Evolutionary conservation across 2,888 invertebrate genomes (phyloP), one percentile per base, ranked within the genome.

Genomic region (Diarsia dahlii): DNA sequence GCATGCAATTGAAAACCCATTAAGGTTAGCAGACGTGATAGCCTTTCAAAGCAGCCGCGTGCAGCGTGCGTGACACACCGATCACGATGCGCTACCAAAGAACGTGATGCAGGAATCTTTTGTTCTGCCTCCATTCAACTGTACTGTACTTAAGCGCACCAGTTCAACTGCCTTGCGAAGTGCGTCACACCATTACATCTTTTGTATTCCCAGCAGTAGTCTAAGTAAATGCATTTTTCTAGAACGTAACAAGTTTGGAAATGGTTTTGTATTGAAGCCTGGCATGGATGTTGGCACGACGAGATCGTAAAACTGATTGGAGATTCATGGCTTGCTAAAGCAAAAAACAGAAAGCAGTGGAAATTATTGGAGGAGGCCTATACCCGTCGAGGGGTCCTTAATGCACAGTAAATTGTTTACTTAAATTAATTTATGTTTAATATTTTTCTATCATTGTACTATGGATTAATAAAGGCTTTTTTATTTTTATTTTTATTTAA

Each of bases 1-100:
- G 80, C 71, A 71, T 82, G 72, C 67, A 85, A 85, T 86, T 83
- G 73, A 78, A 84, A 85, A 80, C 58, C 72, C 79, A 87, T 87
- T 81, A 81, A 67, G 64, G 75, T 75, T 71, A 81, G 73, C 81
- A 77, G 50, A 78, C 78, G 85, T 85, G 75, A 78, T 69, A 69
- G 78, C 69, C 3, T 58, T 54, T 63, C 64, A 74, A 48, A 62
- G 56, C 2, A 12, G 34, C 54, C 62, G 56, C 76, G 81, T 66
- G 77, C 75, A 64, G 56, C 76, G 81, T 68, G 77, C 77, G 80
- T 84, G 78, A 74, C 78, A 82, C 56, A 34, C 66, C 46, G 73
- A 45, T 39, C 34, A 60, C 74, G n/a, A 67, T 64, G 76, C 60
- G 69, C 77, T 65, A 56, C 60, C 39, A 63, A 78, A 60, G 75